Percentiles rank a stretch among this genome's conserved stretches.
These are phyloP conservation scores for Corbicula japonica DNA, from an alignment of 2,888 invertebrate species.

Conservation along the genomic window DNA sequence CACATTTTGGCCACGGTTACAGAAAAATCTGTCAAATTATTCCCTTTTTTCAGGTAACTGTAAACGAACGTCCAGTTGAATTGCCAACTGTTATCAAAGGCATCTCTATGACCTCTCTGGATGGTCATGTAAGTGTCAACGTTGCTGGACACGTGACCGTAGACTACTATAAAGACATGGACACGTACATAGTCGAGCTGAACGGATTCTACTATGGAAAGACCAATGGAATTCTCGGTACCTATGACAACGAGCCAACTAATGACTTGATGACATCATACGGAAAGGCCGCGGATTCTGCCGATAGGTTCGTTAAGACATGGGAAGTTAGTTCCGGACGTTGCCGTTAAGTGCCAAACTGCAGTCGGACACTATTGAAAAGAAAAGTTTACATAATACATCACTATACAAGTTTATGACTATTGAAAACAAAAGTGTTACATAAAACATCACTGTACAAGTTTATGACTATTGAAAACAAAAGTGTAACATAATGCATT, in stretches of 20 bases:
- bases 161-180: constrained; percentile 85
- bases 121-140: constrained; percentile 83
- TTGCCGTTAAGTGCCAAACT: constrained; percentile 61
- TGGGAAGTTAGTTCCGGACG: constrained; percentile 88
- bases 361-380: too few species aligned
- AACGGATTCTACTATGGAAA: constrained; percentile 96
- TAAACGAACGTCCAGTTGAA: constrained; percentile 89
- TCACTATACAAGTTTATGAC: too few species aligned
- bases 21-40: too few species aligned
- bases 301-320: constrained; percentile 91
- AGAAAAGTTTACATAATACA: too few species aligned
- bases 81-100: constrained; percentile 89
- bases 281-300: constrained; percentile 88
- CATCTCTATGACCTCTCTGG: constrained; percentile 83
- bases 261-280: constrained; percentile 92
- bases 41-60: too few species aligned
- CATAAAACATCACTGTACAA: too few species aligned
- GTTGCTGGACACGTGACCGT: constrained; percentile 87
- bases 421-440: too few species aligned
- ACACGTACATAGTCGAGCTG: constrained; percentile 88
- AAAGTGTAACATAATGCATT: too few species aligned
- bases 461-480: too few species aligned
- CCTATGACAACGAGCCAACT: constrained; percentile 95
- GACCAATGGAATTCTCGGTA: constrained; percentile 95
- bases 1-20: too few species aligned